Evolutionary conservation across 2,888 invertebrate species (phyloP).

Genomic region (Ennomos erosarius): DNA sequence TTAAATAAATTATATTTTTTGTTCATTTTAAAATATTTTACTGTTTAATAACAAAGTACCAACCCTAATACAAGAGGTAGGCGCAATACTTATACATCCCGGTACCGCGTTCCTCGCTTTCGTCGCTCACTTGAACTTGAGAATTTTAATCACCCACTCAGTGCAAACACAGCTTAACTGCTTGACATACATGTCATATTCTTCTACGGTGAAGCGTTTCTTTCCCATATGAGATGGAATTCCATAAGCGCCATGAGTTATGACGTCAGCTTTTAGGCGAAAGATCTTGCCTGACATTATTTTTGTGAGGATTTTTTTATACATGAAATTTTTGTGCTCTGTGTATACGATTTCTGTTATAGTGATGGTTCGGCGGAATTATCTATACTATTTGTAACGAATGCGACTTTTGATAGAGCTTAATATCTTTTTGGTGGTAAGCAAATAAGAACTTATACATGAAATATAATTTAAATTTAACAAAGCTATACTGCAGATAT

Average conservation of each 20-base stretch:
- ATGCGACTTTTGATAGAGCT: too few species aligned
- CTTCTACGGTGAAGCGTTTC: conserved; percentile 12
- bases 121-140: conserved; percentile 44
- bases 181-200: conserved; percentile 28
- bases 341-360: too few species aligned
- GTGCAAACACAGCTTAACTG: conserved; percentile 23
- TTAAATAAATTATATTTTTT: not conserved
- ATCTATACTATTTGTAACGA: too few species aligned
- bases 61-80: conserved; percentile 29
- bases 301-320: too few species aligned
- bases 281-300: not conserved
- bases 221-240: conserved; percentile 21
- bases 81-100: conserved; percentile 31
- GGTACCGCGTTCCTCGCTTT: conserved; percentile 35
- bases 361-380: too few species aligned
- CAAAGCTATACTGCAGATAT: too few species aligned
- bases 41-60: not conserved
- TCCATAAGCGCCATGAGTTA: not conserved
- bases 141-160: conserved; percentile 47
- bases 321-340: too few species aligned
- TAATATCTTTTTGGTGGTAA: too few species aligned
- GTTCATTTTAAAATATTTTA: not conserved
- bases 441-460: too few species aligned
- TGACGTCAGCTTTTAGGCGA: not conserved
- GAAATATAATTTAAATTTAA: too few species aligned